Percentiles rank a stretch among this genome's conserved stretches.
Conservation (phyloP, 2,888 invertebrate genomes). For the Malthinus seriepunctatus region DNA sequence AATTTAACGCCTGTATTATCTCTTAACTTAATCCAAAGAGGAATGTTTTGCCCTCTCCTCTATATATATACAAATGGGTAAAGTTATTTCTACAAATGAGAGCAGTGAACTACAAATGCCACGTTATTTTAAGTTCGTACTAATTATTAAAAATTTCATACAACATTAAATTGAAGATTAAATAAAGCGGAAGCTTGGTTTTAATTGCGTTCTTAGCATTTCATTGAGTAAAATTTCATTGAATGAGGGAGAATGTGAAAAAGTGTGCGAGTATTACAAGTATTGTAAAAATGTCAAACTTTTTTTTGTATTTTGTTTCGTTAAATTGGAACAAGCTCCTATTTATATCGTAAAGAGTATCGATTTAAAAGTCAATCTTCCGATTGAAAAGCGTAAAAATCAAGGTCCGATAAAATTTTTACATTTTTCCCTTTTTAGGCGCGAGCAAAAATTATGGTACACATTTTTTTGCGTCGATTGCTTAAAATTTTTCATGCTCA, state of each 20-base stretch:
- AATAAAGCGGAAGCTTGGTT: neutral
- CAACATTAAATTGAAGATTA: neutral
- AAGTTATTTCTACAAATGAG: slow-evolving; percentile 4
- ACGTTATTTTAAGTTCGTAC: neutral
- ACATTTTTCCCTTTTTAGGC: no score
- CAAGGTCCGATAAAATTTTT: no score
- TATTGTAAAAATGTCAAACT: no score
- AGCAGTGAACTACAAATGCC: slow-evolving; percentile 1
- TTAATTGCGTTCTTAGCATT: no score
- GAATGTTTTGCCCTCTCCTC: neutral
- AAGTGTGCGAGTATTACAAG: no score
- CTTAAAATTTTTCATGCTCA: slow-evolving; percentile 7
- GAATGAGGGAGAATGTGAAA: no score
- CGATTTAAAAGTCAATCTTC: no score
- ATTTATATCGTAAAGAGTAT: no score
- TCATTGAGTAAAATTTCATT: no score
- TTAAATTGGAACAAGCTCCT: no score
- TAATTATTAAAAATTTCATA: slow-evolving; percentile 1
- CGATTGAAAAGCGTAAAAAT: no score
- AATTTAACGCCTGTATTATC: slow-evolving; percentile 10
- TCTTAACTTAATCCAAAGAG: slow-evolving; percentile 8
- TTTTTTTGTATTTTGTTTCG: no score
- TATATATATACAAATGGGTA: slow-evolving; percentile 3
- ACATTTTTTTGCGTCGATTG: slow-evolving; percentile 9
- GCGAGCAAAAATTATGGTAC: neutral